Evolutionary conservation across 2,797 vertebrate species (phyloP), one percentile per base, ranked within the genome.

Genomic region (Gymnodraco acuticeps): DNA sequence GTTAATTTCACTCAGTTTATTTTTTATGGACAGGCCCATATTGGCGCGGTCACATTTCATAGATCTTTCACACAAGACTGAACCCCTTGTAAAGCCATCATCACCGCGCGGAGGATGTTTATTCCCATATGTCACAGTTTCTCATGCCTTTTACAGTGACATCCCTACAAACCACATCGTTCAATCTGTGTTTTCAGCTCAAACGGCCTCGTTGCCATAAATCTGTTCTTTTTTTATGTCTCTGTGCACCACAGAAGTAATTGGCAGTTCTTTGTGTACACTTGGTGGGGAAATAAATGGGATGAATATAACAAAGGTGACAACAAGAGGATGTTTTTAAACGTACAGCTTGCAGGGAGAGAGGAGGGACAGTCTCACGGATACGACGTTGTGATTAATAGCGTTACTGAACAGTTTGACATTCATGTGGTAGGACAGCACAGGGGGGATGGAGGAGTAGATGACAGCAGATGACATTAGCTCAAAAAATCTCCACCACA

Each of bases 1-100:
- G 94, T 95, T 95, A 93, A 96, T 96, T 95, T 93, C 71, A 77
- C 66, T 86, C 92, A 81, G 88, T 94, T 80, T 88, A 67, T 91
- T 91, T 91, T 94, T 94, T 91, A 93, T 93, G 86, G 87, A 90
- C 89, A 83, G 86, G 91, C 93, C 89, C 93, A 93, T 91, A 93
- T 93, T 94, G 92, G 89, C 71, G 42, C 67, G 56, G 83, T 94
- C 91, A 90, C 88, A 93, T 95, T 94, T 88, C 19, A 93, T 90
- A 71, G 90, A 81, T 87, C 83, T 86, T 78, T 91, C 69, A 89
- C 78, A 91, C 85, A 76, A 86, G 59, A 62, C 87, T 81, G 80
- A 90, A 91, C 81, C 77, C 88, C 85, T 81, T 78, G 71, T 92
- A 92, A 95, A 94, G 93, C 84, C 84, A 62, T 65, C 52, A 90